Percentiles rank a stretch among this genome's conserved stretches.
Conservation (phyloP, 2,888 invertebrate genomes). For the Rapana venosa region DNA sequence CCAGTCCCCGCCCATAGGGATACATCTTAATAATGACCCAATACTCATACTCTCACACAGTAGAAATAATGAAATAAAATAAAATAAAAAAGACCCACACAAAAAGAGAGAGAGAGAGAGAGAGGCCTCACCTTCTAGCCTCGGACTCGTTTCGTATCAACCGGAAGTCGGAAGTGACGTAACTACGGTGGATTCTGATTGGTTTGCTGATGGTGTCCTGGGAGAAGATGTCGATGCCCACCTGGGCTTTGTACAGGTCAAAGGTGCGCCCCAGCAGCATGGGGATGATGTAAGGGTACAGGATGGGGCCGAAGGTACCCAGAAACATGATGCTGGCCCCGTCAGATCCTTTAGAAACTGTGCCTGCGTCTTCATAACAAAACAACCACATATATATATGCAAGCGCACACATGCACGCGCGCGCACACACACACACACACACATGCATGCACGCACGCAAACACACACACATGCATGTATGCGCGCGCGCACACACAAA, state of each 20-base stretch:
- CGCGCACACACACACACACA: too few species aligned
- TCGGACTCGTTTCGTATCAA: constrained; percentile 46
- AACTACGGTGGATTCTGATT: constrained; percentile 47
- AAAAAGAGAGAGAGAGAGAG: too few species aligned
- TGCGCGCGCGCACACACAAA: too few species aligned
- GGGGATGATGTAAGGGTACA: constrained; percentile 49
- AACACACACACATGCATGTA: too few species aligned
- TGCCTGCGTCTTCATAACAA: not conserved
- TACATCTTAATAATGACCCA: too few species aligned
- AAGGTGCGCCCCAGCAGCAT: constrained; percentile 49
- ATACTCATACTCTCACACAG: not conserved
- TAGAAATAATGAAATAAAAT: too few species aligned
- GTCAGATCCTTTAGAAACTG: not conserved
- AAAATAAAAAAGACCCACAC: too few species aligned
- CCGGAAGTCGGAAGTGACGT: constrained; percentile 46
- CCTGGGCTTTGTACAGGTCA: constrained; percentile 47
- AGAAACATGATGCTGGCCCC: not conserved
- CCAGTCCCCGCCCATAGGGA: too few species aligned
- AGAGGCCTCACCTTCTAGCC: constrained; percentile 19
- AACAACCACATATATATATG: not conserved
- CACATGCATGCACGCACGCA: too few species aligned
- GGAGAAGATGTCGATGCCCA: constrained; percentile 48
- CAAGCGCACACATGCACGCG: too few species aligned
- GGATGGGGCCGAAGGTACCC: not conserved
- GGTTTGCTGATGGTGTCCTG: constrained; percentile 39